Base-by-base conservation (phyloP, 2,888 invertebrate genomes). In the Pomacea canaliculata region DNA sequence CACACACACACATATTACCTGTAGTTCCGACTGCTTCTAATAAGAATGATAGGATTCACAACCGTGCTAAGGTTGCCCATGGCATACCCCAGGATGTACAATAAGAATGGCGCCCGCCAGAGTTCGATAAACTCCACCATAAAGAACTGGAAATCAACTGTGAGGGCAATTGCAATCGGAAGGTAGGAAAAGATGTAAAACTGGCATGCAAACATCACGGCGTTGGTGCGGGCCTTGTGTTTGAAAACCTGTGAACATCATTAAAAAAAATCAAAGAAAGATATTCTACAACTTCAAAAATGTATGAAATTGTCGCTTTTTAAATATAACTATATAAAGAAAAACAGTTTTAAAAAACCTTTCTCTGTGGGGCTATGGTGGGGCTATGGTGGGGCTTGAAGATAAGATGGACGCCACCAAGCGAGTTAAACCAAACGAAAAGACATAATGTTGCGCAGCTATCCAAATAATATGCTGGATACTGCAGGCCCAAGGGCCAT, bases 101-200 rank as follows among this genome's bases (percentile, higher is more conserved):
- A 48, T 5, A 60, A 23, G 73, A 73, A 73, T 2, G 73, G 73
- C 1, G 73, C 73, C 60, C 68, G 67, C 73, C 73, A 73, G 23
- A 68, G 59, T 67, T 73, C 67, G 37, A 73, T 56, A 12, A 66
- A 27, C n/a, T 46, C 37, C 12, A 68, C 60, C 10, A 18, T 60
- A 46, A 73, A 73, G 48, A 65, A 65, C 68, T 73, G 73, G 5
- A 16, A 69, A 59, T 73, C 73, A 12, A 73, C n/a, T 19, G 19
- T 67, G 48, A 73, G 68, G 0, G 73, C 73, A n/a, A 67, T 59
- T 8, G 46, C 27, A 19, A 67, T 48, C 1, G 73, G 73, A 9
- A 73, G 68, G 68, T 73, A 73, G 23, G 68, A 37, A 37, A 73
- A 48, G n/a, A 67, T 19, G 73, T 73, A 73, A 27, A 73, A 66